Base-by-base conservation (phyloP, 2,113 vertebrate genomes). In the Chaetodon auriga region DNA sequence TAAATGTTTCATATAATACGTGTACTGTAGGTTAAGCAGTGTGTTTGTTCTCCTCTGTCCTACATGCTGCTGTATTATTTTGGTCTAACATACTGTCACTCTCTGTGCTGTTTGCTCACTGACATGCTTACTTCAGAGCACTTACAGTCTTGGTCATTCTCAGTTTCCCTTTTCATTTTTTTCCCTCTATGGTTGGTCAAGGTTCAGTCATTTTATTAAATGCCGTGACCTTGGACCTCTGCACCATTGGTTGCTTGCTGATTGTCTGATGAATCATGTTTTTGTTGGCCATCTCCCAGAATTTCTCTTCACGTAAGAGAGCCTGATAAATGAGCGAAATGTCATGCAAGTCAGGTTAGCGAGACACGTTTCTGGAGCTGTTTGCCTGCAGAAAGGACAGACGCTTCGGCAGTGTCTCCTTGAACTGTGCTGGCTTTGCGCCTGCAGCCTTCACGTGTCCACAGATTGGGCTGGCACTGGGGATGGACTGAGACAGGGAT, bases 321-420 rank as follows among this genome's bases (percentile, higher is more conserved):
- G 45, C 38, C 63, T 43, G 41, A 83, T 68, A 82, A 84, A 73
- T 54, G 13, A 60, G n/a, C 15, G 1, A 72, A 62, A 75, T 63
- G 75, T 78, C 57, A 58, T 13, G 60, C 46, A 3, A 46, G 57
- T 54, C 18, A 74, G 61, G 46, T 19, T 60, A 53, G 60, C 14
- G 58, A 53, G n/a, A 2, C 21, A 36, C 15, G 12, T 4, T 60
- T 38, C 41, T 55, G 71, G 70, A 68, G 73, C 54, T 78, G 75
- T 81, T 46, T 68, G 25, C 38, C 36, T 75, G 23, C n/a, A 19
- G 57, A 61, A 64, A 46, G 19, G 55, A 58, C 55, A 30, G 64
- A 58, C 25, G 43, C 25, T 13, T 38, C 3, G 13, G 18, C 68
- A 5, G 45, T 5, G 57, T 55, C 73, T 73, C 85, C 81, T 76